Percentiles rank a stretch among this genome's conserved stretches.
phyloP scores from a whole-genome alignment of 2,113 vertebrate species.

The Mobula birostris region DNA sequence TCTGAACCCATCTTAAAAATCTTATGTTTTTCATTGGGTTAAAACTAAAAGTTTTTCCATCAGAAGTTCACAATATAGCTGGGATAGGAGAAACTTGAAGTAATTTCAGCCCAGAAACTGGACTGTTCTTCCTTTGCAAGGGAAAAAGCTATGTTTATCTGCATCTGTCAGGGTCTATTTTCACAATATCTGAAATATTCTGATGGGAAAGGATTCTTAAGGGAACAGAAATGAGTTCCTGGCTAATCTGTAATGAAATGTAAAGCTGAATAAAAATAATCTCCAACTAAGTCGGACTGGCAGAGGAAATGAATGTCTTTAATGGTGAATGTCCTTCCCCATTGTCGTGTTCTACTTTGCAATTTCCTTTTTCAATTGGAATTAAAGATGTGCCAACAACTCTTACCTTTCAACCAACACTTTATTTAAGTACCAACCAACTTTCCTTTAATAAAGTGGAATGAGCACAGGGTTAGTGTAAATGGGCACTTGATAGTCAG shows the following conservation, averaged over 20 bases:
- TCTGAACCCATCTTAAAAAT: neutral
- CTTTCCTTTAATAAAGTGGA: neutral
- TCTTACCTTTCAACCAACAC: neutral
- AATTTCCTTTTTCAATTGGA: neutral
- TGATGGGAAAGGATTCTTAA: neutral
- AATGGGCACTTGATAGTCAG: too few relatives aligned
- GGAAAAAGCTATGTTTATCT: neutral
- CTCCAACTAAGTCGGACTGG: neutral
- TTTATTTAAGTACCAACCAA: neutral
- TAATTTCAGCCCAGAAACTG: neutral
- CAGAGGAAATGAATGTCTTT: neutral
- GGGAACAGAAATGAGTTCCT: neutral
- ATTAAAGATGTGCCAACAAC: neutral
- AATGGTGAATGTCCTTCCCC: neutral
- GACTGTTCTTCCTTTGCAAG: neutral
- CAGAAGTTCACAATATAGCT: neutral
- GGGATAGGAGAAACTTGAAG: neutral
- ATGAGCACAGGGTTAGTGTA: too few relatives aligned
- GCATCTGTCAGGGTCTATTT: neutral
- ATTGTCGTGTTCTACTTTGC: neutral
- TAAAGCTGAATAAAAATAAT: conserved; percentile 25
- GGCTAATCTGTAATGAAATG: conserved; percentile 31
- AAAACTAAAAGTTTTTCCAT: neutral
- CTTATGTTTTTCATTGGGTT: neutral
- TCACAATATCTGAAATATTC: neutral